These are phyloP conservation scores for Erebia aethiops DNA, from an alignment of 2,888 invertebrate species.

Conservation along the genomic window DNA sequence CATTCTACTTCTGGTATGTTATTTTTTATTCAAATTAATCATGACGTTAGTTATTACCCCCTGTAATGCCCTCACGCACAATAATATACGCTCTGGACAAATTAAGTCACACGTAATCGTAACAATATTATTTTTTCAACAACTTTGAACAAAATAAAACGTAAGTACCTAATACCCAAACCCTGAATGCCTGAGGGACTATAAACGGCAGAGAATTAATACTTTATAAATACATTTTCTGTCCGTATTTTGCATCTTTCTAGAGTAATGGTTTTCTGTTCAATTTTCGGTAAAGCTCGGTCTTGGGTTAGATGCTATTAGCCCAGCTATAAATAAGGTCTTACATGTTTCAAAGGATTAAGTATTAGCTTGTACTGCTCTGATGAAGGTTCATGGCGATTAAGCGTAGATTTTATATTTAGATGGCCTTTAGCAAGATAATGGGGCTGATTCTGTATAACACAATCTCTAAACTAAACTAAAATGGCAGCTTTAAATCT, in stretches of 20 bases:
- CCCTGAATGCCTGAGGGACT: slow-evolving; percentile 2
- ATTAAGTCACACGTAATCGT: too few relatives aligned
- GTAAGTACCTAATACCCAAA: neutral
- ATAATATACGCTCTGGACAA: too few relatives aligned
- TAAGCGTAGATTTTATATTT: slow-evolving; percentile 35
- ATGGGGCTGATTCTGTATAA: too few relatives aligned
- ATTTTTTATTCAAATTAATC: neutral
- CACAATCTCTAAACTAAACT: too few relatives aligned
- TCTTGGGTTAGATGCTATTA: slow-evolving; percentile 70
- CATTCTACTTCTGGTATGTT: neutral
- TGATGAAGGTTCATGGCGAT: slow-evolving; percentile 66
- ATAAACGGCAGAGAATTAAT: slow-evolving; percentile 1
- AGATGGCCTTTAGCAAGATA: slow-evolving; percentile 11
- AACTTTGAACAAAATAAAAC: neutral
- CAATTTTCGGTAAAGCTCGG: slow-evolving; percentile 55
- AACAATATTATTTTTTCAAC: neutral
- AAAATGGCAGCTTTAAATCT: too few relatives aligned
- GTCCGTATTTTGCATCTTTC: slow-evolving; percentile 22
- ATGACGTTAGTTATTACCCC: neutral
- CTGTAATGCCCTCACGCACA: too few relatives aligned
- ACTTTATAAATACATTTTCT: slow-evolving; percentile 15
- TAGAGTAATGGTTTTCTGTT: slow-evolving; percentile 42
- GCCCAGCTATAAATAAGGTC: slow-evolving; percentile 78
- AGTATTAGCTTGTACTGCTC: slow-evolving; percentile 70
- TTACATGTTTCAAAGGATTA: slow-evolving; percentile 76